Conservation (phyloP, 2,113 vertebrate species). For the Eublepharis macularius region DNA sequence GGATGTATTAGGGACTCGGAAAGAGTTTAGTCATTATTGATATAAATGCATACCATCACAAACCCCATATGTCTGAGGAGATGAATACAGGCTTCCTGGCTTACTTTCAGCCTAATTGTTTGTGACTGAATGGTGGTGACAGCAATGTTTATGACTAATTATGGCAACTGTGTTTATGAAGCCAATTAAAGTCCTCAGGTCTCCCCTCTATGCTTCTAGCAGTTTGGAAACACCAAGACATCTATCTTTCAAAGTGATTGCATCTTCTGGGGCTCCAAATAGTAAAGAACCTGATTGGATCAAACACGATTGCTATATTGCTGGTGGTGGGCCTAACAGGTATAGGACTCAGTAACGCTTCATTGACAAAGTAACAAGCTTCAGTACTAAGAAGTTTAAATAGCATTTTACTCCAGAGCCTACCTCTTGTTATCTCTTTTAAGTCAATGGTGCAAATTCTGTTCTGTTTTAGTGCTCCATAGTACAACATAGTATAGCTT, state of each 20-base stretch:
- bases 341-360: background rate
- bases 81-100: background rate
- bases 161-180: background rate
- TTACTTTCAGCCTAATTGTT: background rate
- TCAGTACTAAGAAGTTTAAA: background rate
- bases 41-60: background rate
- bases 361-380: constrained; percentile 7
- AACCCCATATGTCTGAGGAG: background rate
- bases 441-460: background rate
- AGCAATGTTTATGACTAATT: constrained; percentile 11
- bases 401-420: background rate
- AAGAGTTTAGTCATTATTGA: background rate
- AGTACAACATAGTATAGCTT: background rate
- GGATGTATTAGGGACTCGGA: background rate
- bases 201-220: background rate
- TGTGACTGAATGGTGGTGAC: background rate
- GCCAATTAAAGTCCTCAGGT: background rate
- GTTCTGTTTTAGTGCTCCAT: background rate
- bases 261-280: background rate
- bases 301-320: constrained; percentile 4
- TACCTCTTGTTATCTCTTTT: background rate
- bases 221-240: constrained; percentile 28
- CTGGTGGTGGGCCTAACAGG: background rate
- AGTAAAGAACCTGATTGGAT: constrained; percentile 25
- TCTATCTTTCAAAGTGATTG: constrained; percentile 16